Conservation (phyloP, 2,113 vertebrate species). For the Hemiscyllium ocellatum region DNA sequence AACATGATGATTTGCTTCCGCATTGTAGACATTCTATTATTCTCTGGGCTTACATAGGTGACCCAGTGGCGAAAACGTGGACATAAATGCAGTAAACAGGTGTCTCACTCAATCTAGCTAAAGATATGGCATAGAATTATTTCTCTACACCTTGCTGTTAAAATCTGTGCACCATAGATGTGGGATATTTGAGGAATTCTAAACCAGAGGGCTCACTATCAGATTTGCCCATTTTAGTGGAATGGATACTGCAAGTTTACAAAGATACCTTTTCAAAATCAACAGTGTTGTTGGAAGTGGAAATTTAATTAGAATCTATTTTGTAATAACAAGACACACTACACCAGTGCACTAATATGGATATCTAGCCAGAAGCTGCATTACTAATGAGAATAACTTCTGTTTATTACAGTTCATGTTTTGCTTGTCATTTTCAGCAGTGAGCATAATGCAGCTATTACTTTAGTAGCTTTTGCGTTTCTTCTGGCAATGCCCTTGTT, state of each 20-base stretch:
- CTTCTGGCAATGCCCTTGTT: not conserved
- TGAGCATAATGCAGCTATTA: not conserved
- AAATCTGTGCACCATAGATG: conserved; percentile 8
- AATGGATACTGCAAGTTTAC: not conserved
- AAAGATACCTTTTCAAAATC: not conserved
- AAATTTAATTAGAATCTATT: not conserved
- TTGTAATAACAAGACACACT: not conserved
- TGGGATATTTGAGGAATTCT: not conserved
- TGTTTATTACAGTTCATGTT: not conserved
- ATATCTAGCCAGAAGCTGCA: not conserved
- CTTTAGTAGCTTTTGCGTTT: not conserved
- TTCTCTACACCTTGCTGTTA: not conserved
- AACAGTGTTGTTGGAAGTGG: not conserved
- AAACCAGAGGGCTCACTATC: not conserved
- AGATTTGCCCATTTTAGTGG: not conserved
- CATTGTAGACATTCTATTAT: no score
- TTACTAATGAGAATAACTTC: not conserved
- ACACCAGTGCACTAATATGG: not conserved
- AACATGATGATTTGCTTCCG: no score
- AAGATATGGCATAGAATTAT: not conserved
- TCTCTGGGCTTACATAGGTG: no score
- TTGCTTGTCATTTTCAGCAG: not conserved
- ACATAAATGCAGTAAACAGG: no score
- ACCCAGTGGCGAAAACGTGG: no score
- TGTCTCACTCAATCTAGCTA: not conserved